A percentile compares a stretch with the other conserved stretches of the same genome.
Conservation (phyloP, 2,888 invertebrate genomes). For the Mallateleia sp. region DNA sequence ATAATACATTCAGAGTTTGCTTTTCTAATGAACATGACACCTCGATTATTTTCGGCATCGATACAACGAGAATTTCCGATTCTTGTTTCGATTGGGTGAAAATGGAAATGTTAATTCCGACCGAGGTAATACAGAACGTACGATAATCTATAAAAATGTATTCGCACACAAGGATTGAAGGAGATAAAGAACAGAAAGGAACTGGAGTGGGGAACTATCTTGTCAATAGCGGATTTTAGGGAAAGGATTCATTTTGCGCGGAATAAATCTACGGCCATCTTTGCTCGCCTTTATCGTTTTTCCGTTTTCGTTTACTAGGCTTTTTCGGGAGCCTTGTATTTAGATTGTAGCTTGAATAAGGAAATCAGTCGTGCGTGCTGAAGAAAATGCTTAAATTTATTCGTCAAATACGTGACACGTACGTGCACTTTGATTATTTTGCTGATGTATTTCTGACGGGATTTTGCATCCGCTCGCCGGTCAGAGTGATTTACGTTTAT, state of each 20-base stretch:
- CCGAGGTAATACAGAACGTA: not conserved
- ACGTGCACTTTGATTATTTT: conserved; percentile 64
- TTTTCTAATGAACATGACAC: too few species aligned
- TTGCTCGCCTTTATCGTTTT: conserved; percentile 61
- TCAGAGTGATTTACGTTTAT: conserved; percentile 50
- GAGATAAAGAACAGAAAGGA: conserved; percentile 45
- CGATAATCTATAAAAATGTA: conserved; percentile 56
- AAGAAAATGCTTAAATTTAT: conserved; percentile 63
- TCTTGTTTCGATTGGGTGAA: not conserved
- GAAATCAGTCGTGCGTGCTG: conserved; percentile 55
- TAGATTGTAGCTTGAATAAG: conserved; percentile 70
- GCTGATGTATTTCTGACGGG: conserved; percentile 49
- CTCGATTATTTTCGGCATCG: too few species aligned
- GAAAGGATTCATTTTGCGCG: conserved; percentile 56
- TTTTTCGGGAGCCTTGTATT: conserved; percentile 50
- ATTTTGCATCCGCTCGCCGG: conserved; percentile 29
- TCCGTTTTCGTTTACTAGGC: conserved; percentile 65
- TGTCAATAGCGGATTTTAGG: conserved; percentile 60
- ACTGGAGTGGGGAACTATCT: conserved; percentile 37
- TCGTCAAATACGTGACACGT: conserved; percentile 69
- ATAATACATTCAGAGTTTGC: too few species aligned
- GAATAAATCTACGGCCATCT: conserved; percentile 68
- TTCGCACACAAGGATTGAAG: conserved; percentile 15
- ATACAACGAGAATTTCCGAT: too few species aligned
- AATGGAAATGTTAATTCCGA: conserved; percentile 26